Evolutionary conservation across 1,140 invertebrate genomes (phyloP).

Genomic region (Drosophila murphyi): DNA sequence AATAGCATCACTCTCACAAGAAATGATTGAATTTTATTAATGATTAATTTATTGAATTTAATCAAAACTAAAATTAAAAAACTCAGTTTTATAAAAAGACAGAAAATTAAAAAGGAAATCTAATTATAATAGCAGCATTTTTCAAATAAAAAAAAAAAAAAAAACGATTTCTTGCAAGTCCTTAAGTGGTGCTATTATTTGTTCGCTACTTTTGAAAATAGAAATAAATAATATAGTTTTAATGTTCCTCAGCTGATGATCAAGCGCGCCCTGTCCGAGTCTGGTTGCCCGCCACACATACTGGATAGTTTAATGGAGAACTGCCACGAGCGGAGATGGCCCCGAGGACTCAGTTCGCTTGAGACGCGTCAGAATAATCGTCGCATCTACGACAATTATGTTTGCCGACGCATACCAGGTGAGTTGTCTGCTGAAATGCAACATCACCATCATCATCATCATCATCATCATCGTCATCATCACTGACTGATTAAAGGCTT

Average conservation of each 20-base stretch:
- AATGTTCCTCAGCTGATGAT: constrained; percentile 90
- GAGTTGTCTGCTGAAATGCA: neutral
- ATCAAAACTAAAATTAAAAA: no score
- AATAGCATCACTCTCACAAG: no score
- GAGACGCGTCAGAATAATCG: constrained; percentile 97
- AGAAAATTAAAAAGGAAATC: no score
- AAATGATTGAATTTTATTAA: no score
- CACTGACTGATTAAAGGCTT: constrained; percentile 28
- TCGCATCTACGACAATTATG: constrained; percentile 94
- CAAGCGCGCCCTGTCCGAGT: constrained; percentile 95
- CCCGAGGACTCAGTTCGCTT: constrained; percentile 94
- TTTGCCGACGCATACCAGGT: constrained; percentile 96
- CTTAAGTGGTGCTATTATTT: no score
- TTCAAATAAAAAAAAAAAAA: no score
- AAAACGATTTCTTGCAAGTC: no score
- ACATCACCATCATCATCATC: neutral
- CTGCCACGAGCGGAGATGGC: constrained; percentile 97
- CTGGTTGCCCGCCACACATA: constrained; percentile 95
- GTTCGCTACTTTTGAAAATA: no score
- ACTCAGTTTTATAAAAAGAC: no score
- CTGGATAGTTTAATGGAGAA: constrained; percentile 98
- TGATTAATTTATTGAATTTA: no score
- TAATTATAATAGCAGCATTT: no score
- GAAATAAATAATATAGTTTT: no score
- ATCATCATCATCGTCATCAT: neutral